These are phyloP conservation scores for Cryptotis parvus DNA, from an alignment of 2,113 vertebrate genomes.

Conservation along the genomic window DNA sequence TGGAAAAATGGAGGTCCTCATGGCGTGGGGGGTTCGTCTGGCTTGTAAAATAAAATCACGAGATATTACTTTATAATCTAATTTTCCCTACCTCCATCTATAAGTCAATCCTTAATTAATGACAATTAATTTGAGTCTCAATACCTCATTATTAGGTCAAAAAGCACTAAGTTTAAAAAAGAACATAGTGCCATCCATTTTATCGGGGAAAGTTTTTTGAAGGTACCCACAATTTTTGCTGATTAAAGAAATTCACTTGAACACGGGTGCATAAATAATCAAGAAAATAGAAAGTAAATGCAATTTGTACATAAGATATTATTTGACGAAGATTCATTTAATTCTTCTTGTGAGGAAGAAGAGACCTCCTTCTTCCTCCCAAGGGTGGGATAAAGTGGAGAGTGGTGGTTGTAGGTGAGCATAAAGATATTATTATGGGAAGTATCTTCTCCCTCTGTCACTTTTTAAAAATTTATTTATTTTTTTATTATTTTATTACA, in stretches of 20 bases:
- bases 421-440: background rate
- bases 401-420: background rate
- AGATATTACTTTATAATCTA: background rate
- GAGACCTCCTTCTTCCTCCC: too few relatives aligned
- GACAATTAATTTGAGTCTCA: background rate
- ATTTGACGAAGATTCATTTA: background rate
- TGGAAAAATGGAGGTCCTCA: too few relatives aligned
- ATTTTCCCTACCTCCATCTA: background rate
- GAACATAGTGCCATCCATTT: background rate
- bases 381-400: too few relatives aligned
- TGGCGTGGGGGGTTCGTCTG: too few relatives aligned
- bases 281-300: background rate
- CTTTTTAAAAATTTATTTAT: too few relatives aligned
- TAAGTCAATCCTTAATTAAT: background rate
- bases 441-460: background rate
- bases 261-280: background rate
- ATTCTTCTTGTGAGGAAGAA: background rate
- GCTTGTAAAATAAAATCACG: too few relatives aligned
- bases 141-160: background rate
- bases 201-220: background rate
- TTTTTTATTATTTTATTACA: too few relatives aligned
- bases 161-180: background rate
- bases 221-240: background rate
- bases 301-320: background rate
- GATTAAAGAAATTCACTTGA: slow-evolving; percentile 13